These are phyloP conservation scores for Tigriopus japonicus DNA, from an alignment of 1,140 invertebrate genomes.

Conservation along the genomic window DNA sequence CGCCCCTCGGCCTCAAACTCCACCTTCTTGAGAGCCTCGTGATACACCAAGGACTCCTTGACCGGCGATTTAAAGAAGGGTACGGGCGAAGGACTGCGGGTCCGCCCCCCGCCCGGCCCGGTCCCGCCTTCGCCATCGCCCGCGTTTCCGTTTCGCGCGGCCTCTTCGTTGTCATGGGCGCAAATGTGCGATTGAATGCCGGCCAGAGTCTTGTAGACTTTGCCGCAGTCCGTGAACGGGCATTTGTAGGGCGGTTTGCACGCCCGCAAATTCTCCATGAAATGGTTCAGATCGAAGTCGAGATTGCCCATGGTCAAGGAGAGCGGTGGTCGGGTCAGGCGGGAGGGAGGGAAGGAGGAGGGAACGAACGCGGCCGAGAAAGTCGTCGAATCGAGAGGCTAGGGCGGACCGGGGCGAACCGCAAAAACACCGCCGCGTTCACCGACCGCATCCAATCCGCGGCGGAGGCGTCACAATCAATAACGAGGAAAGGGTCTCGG, in stretches of 20 bases:
- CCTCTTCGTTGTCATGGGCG: conserved; percentile 16
- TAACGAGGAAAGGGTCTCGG: no score
- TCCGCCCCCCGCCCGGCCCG: conserved; percentile 17
- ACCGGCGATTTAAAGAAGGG: conserved; percentile 18
- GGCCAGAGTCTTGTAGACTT: conserved; percentile 61
- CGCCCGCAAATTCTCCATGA: conserved; percentile 12
- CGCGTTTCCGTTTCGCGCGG: conserved; percentile 15
- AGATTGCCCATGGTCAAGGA: neutral
- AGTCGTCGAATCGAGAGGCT: no score
- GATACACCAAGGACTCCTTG: conserved; percentile 40
- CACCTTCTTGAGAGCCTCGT: conserved; percentile 57
- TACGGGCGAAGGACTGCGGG: conserved; percentile 17
- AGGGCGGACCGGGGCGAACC: no score
- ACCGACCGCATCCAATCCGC: no score
- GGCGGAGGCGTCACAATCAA: no score
- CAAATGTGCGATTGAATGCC: conserved; percentile 58
- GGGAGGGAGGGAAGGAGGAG: no score
- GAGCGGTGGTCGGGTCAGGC: no score
- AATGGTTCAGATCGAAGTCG: conserved; percentile 7
- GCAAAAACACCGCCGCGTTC: no score
- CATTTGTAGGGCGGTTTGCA: conserved; percentile 30
- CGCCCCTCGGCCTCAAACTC: conserved; percentile 61
- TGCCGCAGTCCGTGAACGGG: conserved; percentile 57
- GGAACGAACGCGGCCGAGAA: no score
- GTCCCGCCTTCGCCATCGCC: neutral